Percentiles rank a stretch among this genome's conserved stretches.
phyloP scores from a whole-genome alignment of 2,888 invertebrate species.

The Phania funesta region DNA sequence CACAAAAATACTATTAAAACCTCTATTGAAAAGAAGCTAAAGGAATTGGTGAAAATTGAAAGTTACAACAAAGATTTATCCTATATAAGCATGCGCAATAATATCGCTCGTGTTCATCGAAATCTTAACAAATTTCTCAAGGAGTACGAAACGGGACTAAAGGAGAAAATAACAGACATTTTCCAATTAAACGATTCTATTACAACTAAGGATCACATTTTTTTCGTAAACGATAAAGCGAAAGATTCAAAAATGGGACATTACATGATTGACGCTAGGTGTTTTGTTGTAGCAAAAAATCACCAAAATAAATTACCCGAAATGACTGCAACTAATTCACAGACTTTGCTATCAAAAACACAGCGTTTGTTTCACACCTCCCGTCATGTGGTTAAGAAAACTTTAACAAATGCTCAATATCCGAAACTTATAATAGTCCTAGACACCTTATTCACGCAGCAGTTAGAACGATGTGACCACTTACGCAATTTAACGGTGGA shows the following conservation, averaged over 20 bases:
- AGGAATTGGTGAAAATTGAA: slow-evolving; percentile 96
- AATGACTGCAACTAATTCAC: neutral
- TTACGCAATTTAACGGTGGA: slow-evolving; percentile 82
- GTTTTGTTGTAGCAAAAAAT: slow-evolving; percentile 76
- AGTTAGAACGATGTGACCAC: slow-evolving; percentile 86
- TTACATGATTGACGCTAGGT: slow-evolving; percentile 75
- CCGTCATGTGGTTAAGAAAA: slow-evolving; percentile 84
- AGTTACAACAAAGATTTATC: slow-evolving; percentile 96
- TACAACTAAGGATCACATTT: slow-evolving; percentile 77
- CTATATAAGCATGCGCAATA: slow-evolving; percentile 95
- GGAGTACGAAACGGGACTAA: slow-evolving; percentile 86
- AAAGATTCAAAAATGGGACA: slow-evolving; percentile 76
- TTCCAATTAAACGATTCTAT: slow-evolving; percentile 79
- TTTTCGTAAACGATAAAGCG: slow-evolving; percentile 74
- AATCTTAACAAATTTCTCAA: slow-evolving; percentile 92
- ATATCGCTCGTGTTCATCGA: slow-evolving; percentile 92
- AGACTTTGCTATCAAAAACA: slow-evolving; percentile 72
- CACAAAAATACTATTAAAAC: slow-evolving; percentile 85
- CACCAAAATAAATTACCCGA: neutral
- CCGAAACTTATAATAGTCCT: slow-evolving; percentile 84
- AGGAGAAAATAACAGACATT: slow-evolving; percentile 77
- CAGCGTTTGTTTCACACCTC: slow-evolving; percentile 83
- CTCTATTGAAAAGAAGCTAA: slow-evolving; percentile 95
- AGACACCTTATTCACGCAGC: slow-evolving; percentile 84
- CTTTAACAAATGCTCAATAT: slow-evolving; percentile 83